A percentile compares a stretch with the other conserved stretches of the same genome.
phyloP scores from a whole-genome alignment of 2,113 vertebrate genomes.

The Mionectes macconnelli region DNA sequence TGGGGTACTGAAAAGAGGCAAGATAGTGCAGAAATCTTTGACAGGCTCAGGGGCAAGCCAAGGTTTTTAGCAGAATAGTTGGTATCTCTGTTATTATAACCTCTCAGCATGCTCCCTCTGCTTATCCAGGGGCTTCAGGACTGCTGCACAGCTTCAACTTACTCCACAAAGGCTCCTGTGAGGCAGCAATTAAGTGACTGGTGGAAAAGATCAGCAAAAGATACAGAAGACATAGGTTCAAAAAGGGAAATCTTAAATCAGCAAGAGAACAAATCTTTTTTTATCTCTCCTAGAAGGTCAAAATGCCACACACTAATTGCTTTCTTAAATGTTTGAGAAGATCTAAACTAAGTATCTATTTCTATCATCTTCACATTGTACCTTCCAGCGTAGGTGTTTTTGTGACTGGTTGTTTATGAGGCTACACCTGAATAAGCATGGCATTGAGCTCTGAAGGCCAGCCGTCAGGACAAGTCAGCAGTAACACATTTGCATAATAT shows the following conservation, averaged over 20 bases:
- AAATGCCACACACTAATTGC: neutral
- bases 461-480: neutral
- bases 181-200: constrained; percentile 7
- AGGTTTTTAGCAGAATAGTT: neutral
- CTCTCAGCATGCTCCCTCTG: neutral
- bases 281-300: neutral
- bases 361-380: neutral
- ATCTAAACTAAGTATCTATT: neutral
- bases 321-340: neutral
- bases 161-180: neutral
- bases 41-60: neutral
- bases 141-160: neutral
- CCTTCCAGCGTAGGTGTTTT: neutral
- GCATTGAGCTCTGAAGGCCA: neutral
- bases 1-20: neutral
- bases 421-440: neutral
- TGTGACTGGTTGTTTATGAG: rapidly evolving
- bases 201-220: neutral
- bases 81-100: neutral
- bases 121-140: neutral
- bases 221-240: neutral
- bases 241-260: neutral
- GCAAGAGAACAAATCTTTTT: neutral
- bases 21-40: neutral
- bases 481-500: neutral